These are phyloP conservation scores for Aphaenogaster rudis DNA, from an alignment of 1,140 invertebrate species.

Conservation along the genomic window DNA sequence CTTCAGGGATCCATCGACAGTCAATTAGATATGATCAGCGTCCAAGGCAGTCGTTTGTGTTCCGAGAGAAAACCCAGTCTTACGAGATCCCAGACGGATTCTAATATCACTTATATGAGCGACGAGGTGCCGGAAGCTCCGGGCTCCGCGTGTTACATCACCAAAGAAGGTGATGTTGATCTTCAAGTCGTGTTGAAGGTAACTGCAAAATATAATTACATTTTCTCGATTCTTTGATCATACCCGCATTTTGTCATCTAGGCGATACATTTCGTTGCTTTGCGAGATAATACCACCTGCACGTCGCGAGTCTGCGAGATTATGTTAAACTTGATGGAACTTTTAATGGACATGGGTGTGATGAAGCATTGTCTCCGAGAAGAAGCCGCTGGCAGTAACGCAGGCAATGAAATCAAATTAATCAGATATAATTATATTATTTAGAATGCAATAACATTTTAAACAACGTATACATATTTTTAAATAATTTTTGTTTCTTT, in stretches of 20 bases:
- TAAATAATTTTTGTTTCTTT: neutral
- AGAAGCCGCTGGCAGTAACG: conserved; percentile 80
- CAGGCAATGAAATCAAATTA: conserved; percentile 49
- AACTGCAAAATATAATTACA: conserved; percentile 70
- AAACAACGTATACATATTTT: neutral
- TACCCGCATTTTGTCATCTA: conserved; percentile 80
- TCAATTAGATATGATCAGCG: conserved; percentile 92
- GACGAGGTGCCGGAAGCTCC: conserved; percentile 94
- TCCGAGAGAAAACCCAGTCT: conserved; percentile 91
- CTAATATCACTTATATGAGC: conserved; percentile 95
- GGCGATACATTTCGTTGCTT: conserved; percentile 95
- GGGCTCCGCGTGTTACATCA: conserved; percentile 97
- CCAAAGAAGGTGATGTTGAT: conserved; percentile 97
- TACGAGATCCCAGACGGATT: conserved; percentile 96
- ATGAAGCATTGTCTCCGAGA: conserved; percentile 88
- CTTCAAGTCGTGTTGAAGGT: conserved; percentile 96
- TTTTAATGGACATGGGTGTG: conserved; percentile 95
- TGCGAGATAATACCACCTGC: conserved; percentile 92
- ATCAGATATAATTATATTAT: conserved; percentile 18
- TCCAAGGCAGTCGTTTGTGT: conserved; percentile 88
- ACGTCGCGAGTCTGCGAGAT: conserved; percentile 96
- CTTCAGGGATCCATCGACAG: conserved; percentile 92
- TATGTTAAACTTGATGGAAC: conserved; percentile 95
- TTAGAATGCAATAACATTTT: neutral
- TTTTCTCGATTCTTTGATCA: neutral